Evolutionary conservation across 2,888 invertebrate species (phyloP), one percentile per base, ranked within the genome.

Genomic region (Drosophila niveifrons): DNA sequence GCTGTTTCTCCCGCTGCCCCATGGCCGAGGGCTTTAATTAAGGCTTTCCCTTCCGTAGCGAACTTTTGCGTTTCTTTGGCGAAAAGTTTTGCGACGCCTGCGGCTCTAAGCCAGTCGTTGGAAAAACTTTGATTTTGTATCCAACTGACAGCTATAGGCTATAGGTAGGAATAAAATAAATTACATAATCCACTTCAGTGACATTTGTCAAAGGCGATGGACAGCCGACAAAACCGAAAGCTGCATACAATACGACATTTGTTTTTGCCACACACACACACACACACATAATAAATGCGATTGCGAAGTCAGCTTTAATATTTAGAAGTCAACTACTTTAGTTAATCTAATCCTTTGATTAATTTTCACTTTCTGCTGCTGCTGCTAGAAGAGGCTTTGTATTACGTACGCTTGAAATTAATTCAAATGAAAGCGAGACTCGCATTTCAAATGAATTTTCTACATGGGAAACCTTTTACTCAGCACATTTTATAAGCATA

Each of bases 131-230:
- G 77, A 72, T 73, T 69, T 58, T 66, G 73, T 64, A 51, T 56
- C 71, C 68, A 67, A 78, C 53, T 67, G 78, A 75, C 57, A 71
- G 66, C 31, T 51, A 36, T 36, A 36, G 48, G 61, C 57, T 58
- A 63, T 55, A 68, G 67, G 41, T 62, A 23, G 48, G 55, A 71
- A 65, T 77, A 17, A 82, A 82, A 80, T 80, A 82, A 84, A 84
- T 82, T 84, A 82, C 75, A 75, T 75, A 75, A 82, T 82, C 82
- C 77, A 84, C 80, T 75, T 67, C 63, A 55, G 67, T 73, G 75
- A 73, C 82, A 75, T 82, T 82, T 75, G 72, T 82, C 84, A 82
- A 82, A 76, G 75, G 44, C 47, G 17, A 41, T 9, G 15, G 43
- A 55, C 47, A 50, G 15, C 36, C 36, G 50, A 56, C 36, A 36